Evolutionary conservation across 2,888 invertebrate species (phyloP).

Genomic region (Cephus spinipes): DNA sequence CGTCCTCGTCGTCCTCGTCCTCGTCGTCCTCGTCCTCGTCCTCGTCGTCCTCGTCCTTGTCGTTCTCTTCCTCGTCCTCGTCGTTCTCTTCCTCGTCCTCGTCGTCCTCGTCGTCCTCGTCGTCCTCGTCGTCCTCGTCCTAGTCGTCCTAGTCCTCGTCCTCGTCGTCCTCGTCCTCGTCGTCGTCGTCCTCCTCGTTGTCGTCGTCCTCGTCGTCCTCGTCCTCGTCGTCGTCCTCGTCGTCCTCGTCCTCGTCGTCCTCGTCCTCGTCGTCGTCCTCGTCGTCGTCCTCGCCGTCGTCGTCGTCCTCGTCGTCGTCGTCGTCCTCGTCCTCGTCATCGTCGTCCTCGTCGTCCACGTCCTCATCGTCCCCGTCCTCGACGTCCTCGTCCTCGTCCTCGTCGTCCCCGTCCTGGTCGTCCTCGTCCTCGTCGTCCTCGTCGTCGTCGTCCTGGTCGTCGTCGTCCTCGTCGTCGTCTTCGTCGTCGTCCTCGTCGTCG

Average conservation of each 20-base stretch:
- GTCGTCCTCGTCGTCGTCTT: too few relatives aligned
- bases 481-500: too few relatives aligned
- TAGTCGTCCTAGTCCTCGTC: too few relatives aligned
- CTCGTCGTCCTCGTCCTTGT: too few relatives aligned
- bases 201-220: too few relatives aligned
- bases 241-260: conserved; percentile 3
- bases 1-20: neutral
- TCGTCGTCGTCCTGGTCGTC: neutral
- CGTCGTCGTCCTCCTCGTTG: neutral
- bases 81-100: neutral
- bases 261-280: neutral
- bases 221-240: neutral
- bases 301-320: neutral
- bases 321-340: neutral
- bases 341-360: neutral
- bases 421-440: neutral
- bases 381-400: too few relatives aligned
- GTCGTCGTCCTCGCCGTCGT: neutral
- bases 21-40: neutral
- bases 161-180: too few relatives aligned
- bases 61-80: too few relatives aligned
- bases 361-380: too few relatives aligned
- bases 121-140: too few relatives aligned
- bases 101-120: neutral
- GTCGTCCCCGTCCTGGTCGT: too few relatives aligned